Conservation (phyloP, 2,797 vertebrate species). For the Synanceia verrucosa region DNA sequence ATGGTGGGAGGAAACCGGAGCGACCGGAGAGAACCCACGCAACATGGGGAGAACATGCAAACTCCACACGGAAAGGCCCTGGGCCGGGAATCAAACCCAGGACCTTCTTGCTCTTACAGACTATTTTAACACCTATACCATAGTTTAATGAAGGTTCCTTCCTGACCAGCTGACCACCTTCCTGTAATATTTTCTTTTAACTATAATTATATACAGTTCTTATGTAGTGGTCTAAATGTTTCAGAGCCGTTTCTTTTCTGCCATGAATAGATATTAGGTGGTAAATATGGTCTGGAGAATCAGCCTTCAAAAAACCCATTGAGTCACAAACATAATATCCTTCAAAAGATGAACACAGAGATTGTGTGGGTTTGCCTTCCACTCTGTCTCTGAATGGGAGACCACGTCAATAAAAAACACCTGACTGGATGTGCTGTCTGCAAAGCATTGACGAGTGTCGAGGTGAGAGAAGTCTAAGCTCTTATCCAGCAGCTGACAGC, state of each 20-base stretch:
- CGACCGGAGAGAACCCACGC: too few species aligned
- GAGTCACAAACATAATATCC: background rate
- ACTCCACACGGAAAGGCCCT: too few species aligned
- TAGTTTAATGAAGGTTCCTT: background rate
- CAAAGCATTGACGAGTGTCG: background rate
- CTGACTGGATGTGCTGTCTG: conserved; percentile 17
- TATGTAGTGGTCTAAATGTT: background rate
- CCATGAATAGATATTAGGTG: background rate
- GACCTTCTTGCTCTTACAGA: too few species aligned
- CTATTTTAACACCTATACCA: background rate
- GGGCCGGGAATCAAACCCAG: too few species aligned
- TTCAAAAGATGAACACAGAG: background rate
- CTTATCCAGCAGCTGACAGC: conserved; percentile 8
- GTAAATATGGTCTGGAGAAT: background rate
- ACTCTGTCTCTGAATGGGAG: background rate
- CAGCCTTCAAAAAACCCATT: background rate
- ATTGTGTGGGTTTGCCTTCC: background rate
- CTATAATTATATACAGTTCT: background rate
- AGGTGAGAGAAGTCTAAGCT: background rate
- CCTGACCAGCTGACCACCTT: too few species aligned
- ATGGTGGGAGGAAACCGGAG: too few species aligned
- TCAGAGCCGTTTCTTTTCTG: background rate
- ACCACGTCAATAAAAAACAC: background rate
- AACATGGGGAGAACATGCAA: too few species aligned
- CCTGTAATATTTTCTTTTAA: too few species aligned